Evolutionary conservation across 2,113 vertebrate genomes (phyloP), one percentile per base, ranked within the genome.

Genomic region (Phalacrocorax carbo): DNA sequence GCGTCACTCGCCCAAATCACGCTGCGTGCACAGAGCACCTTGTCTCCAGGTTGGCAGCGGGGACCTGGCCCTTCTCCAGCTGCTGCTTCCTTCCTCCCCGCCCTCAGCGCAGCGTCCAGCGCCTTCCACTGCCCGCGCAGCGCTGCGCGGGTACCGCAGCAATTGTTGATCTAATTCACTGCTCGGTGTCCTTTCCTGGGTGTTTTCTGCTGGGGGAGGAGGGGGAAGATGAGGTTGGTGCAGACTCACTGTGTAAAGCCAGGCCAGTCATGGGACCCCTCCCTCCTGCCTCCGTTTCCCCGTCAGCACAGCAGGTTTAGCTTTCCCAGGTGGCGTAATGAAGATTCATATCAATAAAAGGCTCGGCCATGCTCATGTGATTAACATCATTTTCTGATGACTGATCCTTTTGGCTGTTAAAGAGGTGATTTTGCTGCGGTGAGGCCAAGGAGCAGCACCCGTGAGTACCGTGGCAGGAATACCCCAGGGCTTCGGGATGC

Each of bases 1-100:
- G 2, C 14, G 1, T 26, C 49, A 0, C 49, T 51, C 9, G 1
- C 65, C 69, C 52, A 2, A 22, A 29, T 8, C 0, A 2, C 1
- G 7, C 49, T 15, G 44, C 2, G 1, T 1, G 40, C 34, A 1
- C 64, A 2, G 36, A 49, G 82, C 64, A 11, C 40, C 73, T 65
- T 2, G 2, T 7, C 81, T 46, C 25, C 2, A 77, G 87, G 80
- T 60, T 8, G 6, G 46, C 58, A 3, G 15, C 0, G 16, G 11
- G 55, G 40, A 13, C 34, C 29, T 84, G 93, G 77, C 60, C n/a
- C 49, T 62, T 57, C 40, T 73, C 72, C 96, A 81, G 84, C 66
- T 54, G 58, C 77, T 2, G 25, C 20, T 89, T 51, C 77, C 72
- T 80, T 80, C 58, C 58, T 30, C 20, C 76, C 68, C 34, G 84